A percentile compares a stretch with the other conserved stretches of the same genome.
Conservation (phyloP, 1,140 invertebrate species). For the Orchesella cincta region DNA sequence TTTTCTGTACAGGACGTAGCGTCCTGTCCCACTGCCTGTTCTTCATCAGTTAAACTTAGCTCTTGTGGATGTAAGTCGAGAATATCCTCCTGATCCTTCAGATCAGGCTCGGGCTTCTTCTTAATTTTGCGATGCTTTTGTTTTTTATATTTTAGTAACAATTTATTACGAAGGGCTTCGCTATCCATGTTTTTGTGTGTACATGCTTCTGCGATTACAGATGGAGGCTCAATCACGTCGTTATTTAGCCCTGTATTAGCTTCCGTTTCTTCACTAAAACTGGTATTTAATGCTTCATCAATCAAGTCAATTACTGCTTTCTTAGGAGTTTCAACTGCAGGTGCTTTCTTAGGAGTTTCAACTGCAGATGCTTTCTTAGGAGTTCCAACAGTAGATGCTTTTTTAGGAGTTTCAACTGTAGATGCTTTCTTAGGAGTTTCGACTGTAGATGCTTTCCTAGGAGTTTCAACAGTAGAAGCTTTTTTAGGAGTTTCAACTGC, state of each 20-base stretch:
- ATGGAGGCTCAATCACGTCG: background rate
- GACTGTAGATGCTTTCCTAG: too few species aligned
- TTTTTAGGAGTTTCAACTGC: too few species aligned
- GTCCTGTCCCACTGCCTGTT: background rate
- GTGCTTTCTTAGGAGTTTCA: too few species aligned
- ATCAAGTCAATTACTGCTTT: background rate
- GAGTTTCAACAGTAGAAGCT: too few species aligned
- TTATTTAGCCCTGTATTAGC: background rate
- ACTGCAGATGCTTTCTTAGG: too few species aligned
- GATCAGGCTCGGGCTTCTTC: background rate
- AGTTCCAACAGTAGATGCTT: too few species aligned
- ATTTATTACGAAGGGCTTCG: slow-evolving; percentile 1
- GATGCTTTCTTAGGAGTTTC: background rate
- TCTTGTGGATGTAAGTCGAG: slow-evolving; percentile 5
- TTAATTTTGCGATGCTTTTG: slow-evolving; percentile 20
- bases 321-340: too few species aligned
- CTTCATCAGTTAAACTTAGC: background rate
- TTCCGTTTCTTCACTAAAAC: slow-evolving; percentile 1
- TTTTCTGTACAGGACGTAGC: background rate
- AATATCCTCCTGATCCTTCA: slow-evolving; percentile 10
- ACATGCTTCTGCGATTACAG: background rate
- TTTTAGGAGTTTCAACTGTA: background rate
- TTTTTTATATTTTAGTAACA: background rate
- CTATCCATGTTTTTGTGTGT: background rate
- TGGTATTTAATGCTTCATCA: slow-evolving; percentile 6